phyloP scores from a whole-genome alignment of 2,797 vertebrate genomes.

The Lacerta bilineata region DNA sequence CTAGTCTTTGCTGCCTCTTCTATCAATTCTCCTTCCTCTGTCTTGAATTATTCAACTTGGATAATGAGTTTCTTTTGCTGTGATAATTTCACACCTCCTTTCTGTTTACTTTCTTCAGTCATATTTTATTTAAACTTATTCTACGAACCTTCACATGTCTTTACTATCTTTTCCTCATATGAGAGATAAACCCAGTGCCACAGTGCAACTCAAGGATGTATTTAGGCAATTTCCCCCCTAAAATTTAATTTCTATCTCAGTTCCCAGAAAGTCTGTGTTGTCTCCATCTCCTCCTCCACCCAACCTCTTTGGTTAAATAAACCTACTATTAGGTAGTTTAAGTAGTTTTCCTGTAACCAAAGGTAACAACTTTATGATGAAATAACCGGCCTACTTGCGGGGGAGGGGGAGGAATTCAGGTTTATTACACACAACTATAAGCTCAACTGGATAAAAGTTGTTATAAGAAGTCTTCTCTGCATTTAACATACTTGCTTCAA shows the following conservation, averaged over 20 bases:
- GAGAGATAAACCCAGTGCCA: background rate
- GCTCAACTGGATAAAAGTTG: constrained; percentile 33
- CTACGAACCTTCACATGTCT: background rate
- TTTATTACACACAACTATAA: constrained; percentile 11
- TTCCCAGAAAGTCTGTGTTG: constrained; percentile 5
- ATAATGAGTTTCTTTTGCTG: background rate
- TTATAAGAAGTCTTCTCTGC: background rate
- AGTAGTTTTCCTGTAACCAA: constrained; percentile 14
- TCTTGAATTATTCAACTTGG: background rate
- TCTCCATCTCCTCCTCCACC: background rate
- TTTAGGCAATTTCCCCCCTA: background rate
- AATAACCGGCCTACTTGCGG: background rate
- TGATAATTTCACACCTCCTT: background rate
- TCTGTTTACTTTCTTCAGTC: background rate
- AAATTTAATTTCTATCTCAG: background rate
- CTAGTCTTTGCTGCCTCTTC: background rate
- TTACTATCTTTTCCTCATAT: background rate
- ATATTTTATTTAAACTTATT: background rate
- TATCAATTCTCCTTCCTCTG: background rate
- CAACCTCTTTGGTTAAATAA: constrained; percentile 1
- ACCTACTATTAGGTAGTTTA: background rate
- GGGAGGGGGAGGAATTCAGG: background rate
- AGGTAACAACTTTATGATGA: constrained; percentile 12
- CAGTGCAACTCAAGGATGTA: background rate
- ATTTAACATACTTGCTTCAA: background rate